phyloP scores from a whole-genome alignment of 2,888 invertebrate species.

The Nemoura dubitans region DNA sequence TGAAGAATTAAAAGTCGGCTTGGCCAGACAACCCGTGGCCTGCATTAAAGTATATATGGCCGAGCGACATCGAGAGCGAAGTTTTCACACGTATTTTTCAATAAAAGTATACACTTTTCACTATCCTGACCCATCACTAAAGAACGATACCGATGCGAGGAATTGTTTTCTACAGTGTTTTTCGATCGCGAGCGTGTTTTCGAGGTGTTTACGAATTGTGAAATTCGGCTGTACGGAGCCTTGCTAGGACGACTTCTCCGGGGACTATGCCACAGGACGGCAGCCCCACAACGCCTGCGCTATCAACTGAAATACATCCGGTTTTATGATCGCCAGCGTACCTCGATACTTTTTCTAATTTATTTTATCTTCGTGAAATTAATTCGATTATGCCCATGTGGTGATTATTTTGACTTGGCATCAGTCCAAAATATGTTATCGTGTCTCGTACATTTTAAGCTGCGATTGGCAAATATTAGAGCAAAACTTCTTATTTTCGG shows the following conservation, averaged over 20 bases:
- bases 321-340: background rate
- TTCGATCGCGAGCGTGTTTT: conserved; percentile 48
- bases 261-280: conserved; percentile 53
- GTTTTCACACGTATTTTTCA: conserved; percentile 50
- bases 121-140: conserved; percentile 47
- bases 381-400: background rate
- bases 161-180: conserved; percentile 49
- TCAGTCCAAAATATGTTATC: no score
- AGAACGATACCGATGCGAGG: conserved; percentile 48
- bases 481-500: background rate
- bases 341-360: background rate
- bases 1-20: conserved; percentile 4
- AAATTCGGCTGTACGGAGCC: conserved; percentile 55
- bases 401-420: background rate
- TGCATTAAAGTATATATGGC: background rate
- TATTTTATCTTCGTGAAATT: background rate
- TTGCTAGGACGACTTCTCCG: conserved; percentile 54
- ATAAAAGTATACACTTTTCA: conserved; percentile 50
- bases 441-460: background rate
- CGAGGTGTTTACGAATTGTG: conserved; percentile 52
- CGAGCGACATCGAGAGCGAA: conserved; percentile 46
- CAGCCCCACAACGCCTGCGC: conserved; percentile 56
- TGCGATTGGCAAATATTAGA: background rate
- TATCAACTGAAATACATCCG: conserved; percentile 42
- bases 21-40: background rate